Base-by-base conservation (phyloP, 2,113 vertebrate species). In the Choloepus hoffmanni region DNA sequence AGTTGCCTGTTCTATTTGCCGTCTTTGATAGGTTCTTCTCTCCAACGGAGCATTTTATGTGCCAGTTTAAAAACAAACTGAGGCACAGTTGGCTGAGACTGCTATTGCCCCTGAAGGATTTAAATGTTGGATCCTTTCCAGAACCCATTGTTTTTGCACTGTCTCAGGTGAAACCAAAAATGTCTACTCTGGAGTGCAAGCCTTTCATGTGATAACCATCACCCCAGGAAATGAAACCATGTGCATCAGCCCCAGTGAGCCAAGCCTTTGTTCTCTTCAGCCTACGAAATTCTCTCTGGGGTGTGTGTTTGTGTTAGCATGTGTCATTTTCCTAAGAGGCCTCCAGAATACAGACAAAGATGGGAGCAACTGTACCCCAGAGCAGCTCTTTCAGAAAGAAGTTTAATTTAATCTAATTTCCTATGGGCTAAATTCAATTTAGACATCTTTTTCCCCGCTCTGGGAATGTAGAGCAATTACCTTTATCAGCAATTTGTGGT, bases 131-230 rank as follows among this genome's bases (percentile, higher is more conserved):
- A 98, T 97, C 96, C 97, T 98, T 98, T 98, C 98, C 98, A 98
- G 98, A 97, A 96, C 98, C 97, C 97, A 98, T 98, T 98, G 98
- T 98, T 98, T 98, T 98, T 98, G 97, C 98, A 98, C 2, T 76
- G 97, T 98, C 98, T 98, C 98, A 98, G 98, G 98, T 98, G 98
- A 98, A 98, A 98, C 97, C 98, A 98, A 98, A 98, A 98, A 98
- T 98, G 98, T 98, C 97, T 98, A 97, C 98, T 98, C 97, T 98
- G 98, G 98, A 98, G 98, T 96, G 45, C n/a, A 95, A 92, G 97
- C 95, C 98, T 98, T 98, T 98, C 98, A 98, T 98, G 98, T 98
- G 96, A 95, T 98, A 98, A 98, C 98, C 98, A 98, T 98, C 98
- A 98, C 98, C 98, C 97, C 98, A 98, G 98, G 98, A 98, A 98